These are phyloP conservation scores for Ceratina calcarata DNA, from an alignment of 1,140 invertebrate genomes.

Conservation along the genomic window DNA sequence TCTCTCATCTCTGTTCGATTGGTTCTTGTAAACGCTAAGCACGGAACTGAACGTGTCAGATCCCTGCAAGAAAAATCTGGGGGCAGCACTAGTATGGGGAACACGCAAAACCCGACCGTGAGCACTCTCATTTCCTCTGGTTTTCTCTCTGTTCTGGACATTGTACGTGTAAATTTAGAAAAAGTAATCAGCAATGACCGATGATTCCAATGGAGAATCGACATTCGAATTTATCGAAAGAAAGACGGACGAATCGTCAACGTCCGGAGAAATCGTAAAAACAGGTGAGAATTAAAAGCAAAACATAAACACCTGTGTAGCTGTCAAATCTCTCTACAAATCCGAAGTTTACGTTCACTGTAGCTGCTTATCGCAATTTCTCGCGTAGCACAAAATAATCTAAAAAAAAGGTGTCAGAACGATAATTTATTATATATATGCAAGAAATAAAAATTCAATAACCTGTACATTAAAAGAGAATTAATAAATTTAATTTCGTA, in stretches of 20 bases:
- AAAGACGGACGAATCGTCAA: slow-evolving; percentile 69
- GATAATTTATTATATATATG: not conserved
- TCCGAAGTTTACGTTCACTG: not conserved
- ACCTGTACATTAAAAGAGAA: not conserved
- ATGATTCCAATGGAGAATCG: slow-evolving; percentile 81
- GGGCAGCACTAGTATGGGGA: too few relatives aligned
- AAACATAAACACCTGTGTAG: slow-evolving; percentile 56
- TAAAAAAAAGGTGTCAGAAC: not conserved
- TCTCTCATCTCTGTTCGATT: too few relatives aligned
- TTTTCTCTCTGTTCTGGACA: slow-evolving; percentile 18
- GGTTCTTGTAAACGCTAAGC: too few relatives aligned
- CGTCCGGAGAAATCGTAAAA: slow-evolving; percentile 68
- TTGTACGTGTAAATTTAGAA: slow-evolving; percentile 36
- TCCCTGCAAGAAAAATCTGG: too few relatives aligned
- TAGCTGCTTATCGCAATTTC: not conserved
- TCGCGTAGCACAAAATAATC: not conserved
- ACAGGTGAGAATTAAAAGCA: slow-evolving; percentile 64
- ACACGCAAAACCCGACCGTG: too few relatives aligned
- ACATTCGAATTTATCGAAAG: slow-evolving; percentile 81
- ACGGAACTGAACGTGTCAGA: too few relatives aligned
- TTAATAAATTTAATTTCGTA: not conserved
- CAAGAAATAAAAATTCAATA: not conserved
- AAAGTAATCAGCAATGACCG: slow-evolving; percentile 68
- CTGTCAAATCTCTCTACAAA: slow-evolving; percentile 29
- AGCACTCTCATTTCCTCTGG: too few relatives aligned